Evolutionary conservation across 2,113 vertebrate species (phyloP).

Genomic region (Elachura formosa): DNA sequence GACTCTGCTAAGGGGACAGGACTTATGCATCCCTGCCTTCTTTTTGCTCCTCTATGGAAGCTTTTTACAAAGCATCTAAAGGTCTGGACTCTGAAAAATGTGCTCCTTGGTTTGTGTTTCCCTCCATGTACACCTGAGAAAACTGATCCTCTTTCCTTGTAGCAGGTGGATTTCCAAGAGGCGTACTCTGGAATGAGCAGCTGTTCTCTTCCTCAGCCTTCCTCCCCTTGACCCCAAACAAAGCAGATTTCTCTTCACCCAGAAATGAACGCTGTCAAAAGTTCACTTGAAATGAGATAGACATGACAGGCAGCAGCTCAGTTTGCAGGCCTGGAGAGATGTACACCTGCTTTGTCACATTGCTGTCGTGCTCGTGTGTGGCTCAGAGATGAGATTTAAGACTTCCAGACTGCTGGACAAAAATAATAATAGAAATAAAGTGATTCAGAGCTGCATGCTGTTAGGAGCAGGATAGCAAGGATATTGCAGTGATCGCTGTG

Average conservation of each 20-base stretch:
- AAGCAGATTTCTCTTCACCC: neutral
- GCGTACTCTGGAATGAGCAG: neutral
- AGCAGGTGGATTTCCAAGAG: neutral
- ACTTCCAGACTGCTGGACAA: neutral
- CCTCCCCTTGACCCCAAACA: neutral
- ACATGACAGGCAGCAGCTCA: neutral
- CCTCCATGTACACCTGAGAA: neutral
- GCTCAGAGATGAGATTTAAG: neutral
- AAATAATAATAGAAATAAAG: neutral
- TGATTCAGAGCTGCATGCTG: neutral
- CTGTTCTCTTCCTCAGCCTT: neutral
- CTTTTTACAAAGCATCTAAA: neutral
- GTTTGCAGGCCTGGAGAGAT: neutral
- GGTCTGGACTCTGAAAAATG: neutral
- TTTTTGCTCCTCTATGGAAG: neutral
- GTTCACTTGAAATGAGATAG: neutral
- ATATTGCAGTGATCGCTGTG: accelerated
- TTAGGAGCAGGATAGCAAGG: neutral
- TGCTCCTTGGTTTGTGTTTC: neutral
- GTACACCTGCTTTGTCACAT: neutral
- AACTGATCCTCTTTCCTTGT: neutral
- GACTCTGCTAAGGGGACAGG: neutral
- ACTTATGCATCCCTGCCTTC: neutral
- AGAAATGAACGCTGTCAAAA: neutral
- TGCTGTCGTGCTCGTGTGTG: neutral